Evolutionary conservation across 1,140 invertebrate genomes (phyloP).

Genomic region (Dreissena rostriformis): DNA sequence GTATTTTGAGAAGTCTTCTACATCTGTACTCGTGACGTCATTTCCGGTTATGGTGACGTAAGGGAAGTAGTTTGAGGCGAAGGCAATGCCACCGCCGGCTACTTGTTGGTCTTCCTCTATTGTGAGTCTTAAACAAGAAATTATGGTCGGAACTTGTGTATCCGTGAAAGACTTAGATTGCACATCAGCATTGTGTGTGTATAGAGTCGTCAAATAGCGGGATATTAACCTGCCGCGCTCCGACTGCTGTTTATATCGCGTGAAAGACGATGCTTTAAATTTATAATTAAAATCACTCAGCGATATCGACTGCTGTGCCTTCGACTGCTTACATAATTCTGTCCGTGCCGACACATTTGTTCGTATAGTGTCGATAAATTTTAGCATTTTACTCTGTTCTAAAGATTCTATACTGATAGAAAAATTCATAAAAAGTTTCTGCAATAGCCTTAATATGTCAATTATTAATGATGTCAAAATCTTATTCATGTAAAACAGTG

Average conservation of each 20-base stretch:
- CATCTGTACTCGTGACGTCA: background rate
- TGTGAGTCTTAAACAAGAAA: slow-evolving; percentile 10
- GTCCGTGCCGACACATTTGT: slow-evolving; percentile 19
- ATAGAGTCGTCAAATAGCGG: slow-evolving; percentile 36
- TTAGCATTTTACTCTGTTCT: slow-evolving; percentile 41
- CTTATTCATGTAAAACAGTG: no score
- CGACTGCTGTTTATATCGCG: slow-evolving; percentile 30
- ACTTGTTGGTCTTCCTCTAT: slow-evolving; percentile 27
- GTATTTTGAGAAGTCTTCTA: slow-evolving; percentile 16
- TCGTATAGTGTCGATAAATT: slow-evolving; percentile 45
- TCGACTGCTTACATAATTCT: slow-evolving; percentile 11
- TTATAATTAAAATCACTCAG: slow-evolving; percentile 35
- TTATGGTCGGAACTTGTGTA: slow-evolving; percentile 23
- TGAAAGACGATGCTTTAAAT: slow-evolving; percentile 19
- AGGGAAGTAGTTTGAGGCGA: slow-evolving; percentile 31
- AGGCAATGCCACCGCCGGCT: slow-evolving; percentile 39
- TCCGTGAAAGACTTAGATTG: slow-evolving; percentile 29
- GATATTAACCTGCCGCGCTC: slow-evolving; percentile 34
- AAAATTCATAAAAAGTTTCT: background rate
- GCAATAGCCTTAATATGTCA: background rate
- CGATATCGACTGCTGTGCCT: slow-evolving; percentile 6
- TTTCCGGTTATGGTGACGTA: slow-evolving; percentile 23
- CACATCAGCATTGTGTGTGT: slow-evolving; percentile 6
- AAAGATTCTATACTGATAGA: slow-evolving; percentile 27
- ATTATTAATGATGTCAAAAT: no score